Conservation (phyloP, 2,797 vertebrate genomes). For the Cetoscarus ocellatus region DNA sequence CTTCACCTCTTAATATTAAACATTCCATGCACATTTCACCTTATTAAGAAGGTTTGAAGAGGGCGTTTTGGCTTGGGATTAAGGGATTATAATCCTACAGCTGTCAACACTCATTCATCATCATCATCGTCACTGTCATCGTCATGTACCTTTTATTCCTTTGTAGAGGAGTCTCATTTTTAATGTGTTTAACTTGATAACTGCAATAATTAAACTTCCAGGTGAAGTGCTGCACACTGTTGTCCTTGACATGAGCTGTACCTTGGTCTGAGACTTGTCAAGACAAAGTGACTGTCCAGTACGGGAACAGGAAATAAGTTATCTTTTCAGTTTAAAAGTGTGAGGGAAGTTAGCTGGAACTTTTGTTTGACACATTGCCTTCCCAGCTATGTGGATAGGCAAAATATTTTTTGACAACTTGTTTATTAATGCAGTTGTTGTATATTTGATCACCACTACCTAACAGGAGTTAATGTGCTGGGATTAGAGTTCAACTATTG, state of each 20-base stretch:
- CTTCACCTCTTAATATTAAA: conserved; percentile 17
- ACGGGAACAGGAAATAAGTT: no score
- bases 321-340: no score
- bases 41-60: not conserved
- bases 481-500: not conserved
- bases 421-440: not conserved
- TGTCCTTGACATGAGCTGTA: no score
- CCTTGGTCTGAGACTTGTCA: no score
- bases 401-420: not conserved
- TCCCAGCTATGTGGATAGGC: no score
- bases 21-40: conserved; percentile 56
- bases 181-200: not conserved
- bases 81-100: not conserved
- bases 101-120: conserved; percentile 22
- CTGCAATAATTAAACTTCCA: not conserved
- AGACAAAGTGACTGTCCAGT: no score
- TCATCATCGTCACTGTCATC: conserved; percentile 16
- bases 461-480: not conserved
- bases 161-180: not conserved
- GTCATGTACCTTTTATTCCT: not conserved
- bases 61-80: not conserved
- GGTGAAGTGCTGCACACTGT: no score
- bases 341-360: no score
- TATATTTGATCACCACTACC: not conserved
- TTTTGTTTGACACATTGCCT: no score